Conservation (phyloP, 2,797 vertebrate species). For the Sebastolobus altivelis region DNA sequence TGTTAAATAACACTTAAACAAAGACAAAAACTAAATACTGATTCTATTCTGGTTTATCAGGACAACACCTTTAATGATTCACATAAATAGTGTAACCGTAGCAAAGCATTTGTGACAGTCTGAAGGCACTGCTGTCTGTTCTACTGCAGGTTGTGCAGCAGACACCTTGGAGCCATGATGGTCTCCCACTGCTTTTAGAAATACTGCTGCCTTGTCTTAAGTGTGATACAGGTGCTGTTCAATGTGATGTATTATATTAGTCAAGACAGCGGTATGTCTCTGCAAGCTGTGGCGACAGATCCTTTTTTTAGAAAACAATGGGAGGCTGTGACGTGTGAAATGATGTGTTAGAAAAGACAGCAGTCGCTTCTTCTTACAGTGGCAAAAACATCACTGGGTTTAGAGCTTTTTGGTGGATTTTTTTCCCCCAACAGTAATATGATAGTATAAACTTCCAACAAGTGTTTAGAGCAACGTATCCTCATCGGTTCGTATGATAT, state of each 20-base stretch:
- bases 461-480: background rate
- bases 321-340: conserved; percentile 11
- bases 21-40: background rate
- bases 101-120: conserved; percentile 5
- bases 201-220: conserved; percentile 24
- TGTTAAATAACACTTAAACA: background rate
- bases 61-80: background rate
- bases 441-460: background rate
- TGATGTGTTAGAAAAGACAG: conserved; percentile 11
- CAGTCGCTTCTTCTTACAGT: background rate
- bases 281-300: conserved; percentile 28
- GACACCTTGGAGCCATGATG: conserved; percentile 22
- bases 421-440: background rate
- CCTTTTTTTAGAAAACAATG: conserved; percentile 11
- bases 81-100: background rate
- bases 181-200: conserved; percentile 37
- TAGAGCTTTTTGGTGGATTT: background rate
- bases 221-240: conserved; percentile 29
- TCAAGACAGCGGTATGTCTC: conserved; percentile 28
- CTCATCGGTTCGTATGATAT: too few relatives aligned
- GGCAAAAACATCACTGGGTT: background rate
- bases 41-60: background rate
- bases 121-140: conserved; percentile 1
- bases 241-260: conserved; percentile 29
- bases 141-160: conserved; percentile 27